Evolutionary conservation across 64 coral and sea anemone species (phyloP), one percentile per base, ranked within the genome.

Genomic region (Montipora cactus): DNA sequence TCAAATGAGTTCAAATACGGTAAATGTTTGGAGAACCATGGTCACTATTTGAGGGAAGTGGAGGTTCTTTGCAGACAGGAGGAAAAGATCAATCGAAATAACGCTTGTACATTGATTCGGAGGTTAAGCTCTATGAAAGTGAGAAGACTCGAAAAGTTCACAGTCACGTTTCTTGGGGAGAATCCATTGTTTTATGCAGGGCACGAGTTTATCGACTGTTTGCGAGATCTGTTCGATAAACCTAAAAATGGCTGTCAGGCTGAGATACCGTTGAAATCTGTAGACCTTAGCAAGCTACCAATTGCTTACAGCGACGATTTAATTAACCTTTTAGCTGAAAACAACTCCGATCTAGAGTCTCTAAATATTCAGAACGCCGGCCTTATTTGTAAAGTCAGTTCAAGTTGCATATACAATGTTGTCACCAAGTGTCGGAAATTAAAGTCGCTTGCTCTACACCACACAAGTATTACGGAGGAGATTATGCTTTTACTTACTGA

Each of bases 181-280:
- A 97, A 97, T 61, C 95, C 95, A 67, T 95, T 97, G 89, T 97
- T 97, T 79, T 97, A 97, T 83, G 93, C 85, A 72, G 96, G 96
- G 15, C 71, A 89, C 5, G 93, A 97, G 58, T 94, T 97, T 67
- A 67, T 95, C 67, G 77, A 85, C 81, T 92, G 93, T 89, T 92
- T 97, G 80, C 77, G 75, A 80, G 70, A 87, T 52, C 49, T 97
- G 28, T 97, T 97, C 50, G 78, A 87, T 7, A 77, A 83, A 59
- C 70, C 74, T 8, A 77, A 14, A 13, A 71, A 53, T 8, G 89
- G 59, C 68, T 84, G 15, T 16, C 45, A 85, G 58, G 78, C 80
- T 25, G 2, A 89, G 14, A 77, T 77, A 15, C 67, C 79, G 12
- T 75, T 97, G 15, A 94, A 92, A 57, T 79, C 59, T 6, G 93